Percentiles rank a stretch among this genome's conserved stretches.
Evolutionary conservation across 1,140 invertebrate species (phyloP).

Genomic region (Zaprionus taronus): DNA sequence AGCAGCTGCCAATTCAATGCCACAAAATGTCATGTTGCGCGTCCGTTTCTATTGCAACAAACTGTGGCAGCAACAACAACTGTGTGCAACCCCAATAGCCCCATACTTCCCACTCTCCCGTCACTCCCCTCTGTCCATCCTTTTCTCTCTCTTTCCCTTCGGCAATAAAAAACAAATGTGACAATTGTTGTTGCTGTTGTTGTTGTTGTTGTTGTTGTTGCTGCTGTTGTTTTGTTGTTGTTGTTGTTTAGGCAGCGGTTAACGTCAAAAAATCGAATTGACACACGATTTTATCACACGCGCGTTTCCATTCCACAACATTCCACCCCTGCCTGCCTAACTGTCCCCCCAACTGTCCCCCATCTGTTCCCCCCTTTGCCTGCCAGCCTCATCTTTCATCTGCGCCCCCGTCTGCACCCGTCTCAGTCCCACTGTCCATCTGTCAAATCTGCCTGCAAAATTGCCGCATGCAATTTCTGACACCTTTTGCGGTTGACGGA

Average conservation of each 20-base stretch:
- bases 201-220: slow-evolving; percentile 34
- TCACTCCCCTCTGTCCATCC: too few species aligned
- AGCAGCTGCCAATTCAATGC: slow-evolving; percentile 74
- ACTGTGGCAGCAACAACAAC: slow-evolving; percentile 37
- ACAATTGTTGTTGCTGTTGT: background rate
- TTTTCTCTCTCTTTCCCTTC: slow-evolving; percentile 10
- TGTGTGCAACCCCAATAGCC: background rate
- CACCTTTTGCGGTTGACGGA: slow-evolving; percentile 74
- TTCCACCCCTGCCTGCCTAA: slow-evolving; percentile 20
- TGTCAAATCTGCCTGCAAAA: slow-evolving; percentile 66
- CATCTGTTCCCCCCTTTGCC: slow-evolving; percentile 1
- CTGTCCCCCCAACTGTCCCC: too few species aligned
- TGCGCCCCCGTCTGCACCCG: background rate
- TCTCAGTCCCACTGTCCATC: slow-evolving; percentile 45
- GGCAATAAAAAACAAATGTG: slow-evolving; percentile 47
- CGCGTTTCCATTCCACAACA: slow-evolving; percentile 33
- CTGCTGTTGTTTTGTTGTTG: slow-evolving; percentile 59
- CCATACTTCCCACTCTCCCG: too few species aligned
- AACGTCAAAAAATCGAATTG: slow-evolving; percentile 80
- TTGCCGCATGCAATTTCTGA: slow-evolving; percentile 59
- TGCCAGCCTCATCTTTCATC: slow-evolving; percentile 10
- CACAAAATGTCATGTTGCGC: slow-evolving; percentile 76
- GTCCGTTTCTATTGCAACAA: slow-evolving; percentile 76
- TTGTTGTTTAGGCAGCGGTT: slow-evolving; percentile 76
- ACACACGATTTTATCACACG: slow-evolving; percentile 78